A percentile compares a stretch with the other conserved stretches of the same genome.
Conservation (phyloP, 2,113 vertebrate genomes). For the Phrynocephalus versicolor region DNA sequence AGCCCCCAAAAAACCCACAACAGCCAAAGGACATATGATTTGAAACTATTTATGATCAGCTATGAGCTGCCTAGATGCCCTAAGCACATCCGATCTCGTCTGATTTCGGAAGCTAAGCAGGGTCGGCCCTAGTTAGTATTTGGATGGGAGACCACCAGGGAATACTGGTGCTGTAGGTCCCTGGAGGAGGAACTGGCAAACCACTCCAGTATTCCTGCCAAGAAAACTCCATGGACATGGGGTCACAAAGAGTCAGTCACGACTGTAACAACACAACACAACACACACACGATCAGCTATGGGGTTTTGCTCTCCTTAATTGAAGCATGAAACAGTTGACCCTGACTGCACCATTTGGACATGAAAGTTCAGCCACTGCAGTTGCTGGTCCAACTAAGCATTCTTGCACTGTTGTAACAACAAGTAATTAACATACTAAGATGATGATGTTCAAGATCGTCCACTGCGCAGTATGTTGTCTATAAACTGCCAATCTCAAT, state of each 20-base stretch:
- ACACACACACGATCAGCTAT: slow-evolving; percentile 31
- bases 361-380: slow-evolving; percentile 1
- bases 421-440: slow-evolving; percentile 41
- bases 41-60: slow-evolving; percentile 31
- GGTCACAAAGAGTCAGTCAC: no score
- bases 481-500: slow-evolving; percentile 60
- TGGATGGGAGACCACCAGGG: no score
- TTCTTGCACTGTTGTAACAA: background rate
- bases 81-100: no score
- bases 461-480: slow-evolving; percentile 24
- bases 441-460: slow-evolving; percentile 2
- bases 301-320: slow-evolving; percentile 23
- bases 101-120: no score
- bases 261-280: no score
- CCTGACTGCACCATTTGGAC: background rate
- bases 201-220: no score
- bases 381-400: slow-evolving; percentile 26
- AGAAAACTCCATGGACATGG: no score
- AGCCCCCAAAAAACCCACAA: no score
- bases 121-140: no score
- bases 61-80: no score
- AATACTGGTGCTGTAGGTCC: no score
- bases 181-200: no score
- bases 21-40: slow-evolving; percentile 30
- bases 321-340: slow-evolving; percentile 30